Evolutionary conservation across 1,140 invertebrate species (phyloP).

Genomic region (Oscheius sp.): DNA sequence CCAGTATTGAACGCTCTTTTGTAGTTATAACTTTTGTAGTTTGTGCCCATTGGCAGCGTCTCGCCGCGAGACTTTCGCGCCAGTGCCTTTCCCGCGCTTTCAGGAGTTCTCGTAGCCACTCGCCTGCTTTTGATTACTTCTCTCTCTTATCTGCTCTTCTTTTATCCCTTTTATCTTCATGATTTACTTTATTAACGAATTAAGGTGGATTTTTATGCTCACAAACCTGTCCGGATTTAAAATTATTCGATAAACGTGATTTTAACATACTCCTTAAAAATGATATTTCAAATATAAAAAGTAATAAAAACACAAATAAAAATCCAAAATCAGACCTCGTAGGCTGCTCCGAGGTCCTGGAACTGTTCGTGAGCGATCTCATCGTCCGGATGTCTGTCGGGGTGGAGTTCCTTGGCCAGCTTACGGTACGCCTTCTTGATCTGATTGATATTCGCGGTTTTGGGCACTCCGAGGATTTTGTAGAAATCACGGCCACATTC

Average conservation of each 20-base stretch:
- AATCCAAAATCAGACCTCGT: constrained; percentile 69
- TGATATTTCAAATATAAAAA: constrained; percentile 11
- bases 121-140: no score
- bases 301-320: background rate
- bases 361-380: constrained; percentile 86
- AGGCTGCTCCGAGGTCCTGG: constrained; percentile 91
- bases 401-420: constrained; percentile 92
- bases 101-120: no score
- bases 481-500: constrained; percentile 81
- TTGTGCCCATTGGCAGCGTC: no score
- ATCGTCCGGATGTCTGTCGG: constrained; percentile 95
- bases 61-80: no score
- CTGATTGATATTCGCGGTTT: constrained; percentile 81
- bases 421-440: constrained; percentile 78
- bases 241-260: background rate
- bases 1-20: no score
- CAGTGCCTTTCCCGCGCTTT: no score
- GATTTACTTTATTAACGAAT: no score
- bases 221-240: background rate
- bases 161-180: no score
- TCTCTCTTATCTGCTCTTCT: no score
- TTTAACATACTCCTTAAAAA: background rate
- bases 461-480: constrained; percentile 80
- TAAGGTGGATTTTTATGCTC: no score
- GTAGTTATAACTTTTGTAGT: no score